phyloP scores from a whole-genome alignment of 2,797 vertebrate species.

The Arrhamphus sclerolepis region DNA sequence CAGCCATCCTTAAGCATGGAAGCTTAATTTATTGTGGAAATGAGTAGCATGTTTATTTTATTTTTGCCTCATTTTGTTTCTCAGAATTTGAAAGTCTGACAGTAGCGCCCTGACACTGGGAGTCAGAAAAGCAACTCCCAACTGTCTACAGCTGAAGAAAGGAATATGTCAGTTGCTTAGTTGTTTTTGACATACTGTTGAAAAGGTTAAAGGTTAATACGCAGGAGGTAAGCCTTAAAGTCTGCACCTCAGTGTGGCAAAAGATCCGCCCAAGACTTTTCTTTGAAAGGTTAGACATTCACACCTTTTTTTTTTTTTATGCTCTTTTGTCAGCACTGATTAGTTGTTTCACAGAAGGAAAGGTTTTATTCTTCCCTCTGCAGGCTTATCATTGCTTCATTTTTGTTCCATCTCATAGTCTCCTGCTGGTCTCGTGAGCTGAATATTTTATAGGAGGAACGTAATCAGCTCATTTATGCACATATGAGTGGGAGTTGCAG shows the following conservation, averaged over 20 bases:
- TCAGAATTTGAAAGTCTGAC: conserved; percentile 4
- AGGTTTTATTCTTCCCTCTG: conserved; percentile 29
- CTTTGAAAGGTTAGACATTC: conserved; percentile 41
- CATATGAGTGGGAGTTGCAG: conserved; percentile 31
- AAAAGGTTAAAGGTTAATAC: conserved; percentile 58
- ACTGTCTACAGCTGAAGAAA: conserved; percentile 32
- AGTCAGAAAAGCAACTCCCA: conserved; percentile 23
- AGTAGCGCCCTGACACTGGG: neutral
- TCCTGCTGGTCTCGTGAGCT: conserved; percentile 39
- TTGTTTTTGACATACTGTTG: conserved; percentile 54
- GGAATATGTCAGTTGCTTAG: conserved; percentile 37
- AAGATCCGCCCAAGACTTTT: conserved; percentile 28
- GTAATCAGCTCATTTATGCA: conserved; percentile 40
- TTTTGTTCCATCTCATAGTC: conserved; percentile 15
- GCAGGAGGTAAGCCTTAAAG: conserved; percentile 43
- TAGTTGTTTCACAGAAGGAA: neutral
- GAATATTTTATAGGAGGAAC: conserved; percentile 48
- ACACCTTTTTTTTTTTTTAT: neutral
- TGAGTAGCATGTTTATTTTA: neutral
- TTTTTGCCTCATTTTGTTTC: neutral
- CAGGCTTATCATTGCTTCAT: conserved; percentile 28
- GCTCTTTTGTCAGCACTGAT: too few relatives aligned
- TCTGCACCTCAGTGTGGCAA: conserved; percentile 53
- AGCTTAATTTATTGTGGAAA: neutral
- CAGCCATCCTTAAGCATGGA: too few relatives aligned